These are phyloP conservation scores for Diadumene lineata DNA, from an alignment of 92 coral and sea anemone genomes.

Conservation along the genomic window DNA sequence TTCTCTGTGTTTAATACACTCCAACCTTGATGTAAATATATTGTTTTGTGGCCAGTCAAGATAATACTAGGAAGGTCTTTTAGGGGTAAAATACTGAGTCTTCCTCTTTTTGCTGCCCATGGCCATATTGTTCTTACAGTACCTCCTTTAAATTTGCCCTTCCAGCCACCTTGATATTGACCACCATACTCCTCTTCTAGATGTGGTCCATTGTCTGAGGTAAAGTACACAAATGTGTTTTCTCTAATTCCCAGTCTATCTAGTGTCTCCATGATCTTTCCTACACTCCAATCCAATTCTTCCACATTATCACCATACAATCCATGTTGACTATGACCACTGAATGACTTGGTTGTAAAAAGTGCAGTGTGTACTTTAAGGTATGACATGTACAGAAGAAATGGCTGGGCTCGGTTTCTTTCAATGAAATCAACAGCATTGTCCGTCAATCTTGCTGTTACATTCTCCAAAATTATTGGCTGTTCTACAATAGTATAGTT, in stretches of 20 bases:
- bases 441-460: slow-evolving; percentile 78
- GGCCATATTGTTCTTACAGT: no score
- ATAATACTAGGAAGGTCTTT: no score
- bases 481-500: slow-evolving; percentile 81
- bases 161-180: slow-evolving; percentile 87
- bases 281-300: slow-evolving; percentile 98
- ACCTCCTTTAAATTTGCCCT: slow-evolving; percentile 86
- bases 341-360: slow-evolving; percentile 62
- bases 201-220: slow-evolving; percentile 90
- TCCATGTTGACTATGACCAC: slow-evolving; percentile 83
- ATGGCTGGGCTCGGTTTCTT: slow-evolving; percentile 66
- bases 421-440: slow-evolving; percentile 72
- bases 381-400: slow-evolving; percentile 74
- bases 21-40: no score
- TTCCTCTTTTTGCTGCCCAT: no score
- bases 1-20: no score
- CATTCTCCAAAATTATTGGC: slow-evolving; percentile 68
- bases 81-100: no score
- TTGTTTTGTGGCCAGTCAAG: no score
- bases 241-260: slow-evolving; percentile 66
- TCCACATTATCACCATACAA: slow-evolving; percentile 92
- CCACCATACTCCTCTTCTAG: slow-evolving; percentile 62
- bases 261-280: slow-evolving; percentile 71
- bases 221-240: slow-evolving; percentile 83
- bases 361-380: slow-evolving; percentile 84